Base-by-base conservation (phyloP, 2,888 invertebrate species). In the Panopea generosa region DNA sequence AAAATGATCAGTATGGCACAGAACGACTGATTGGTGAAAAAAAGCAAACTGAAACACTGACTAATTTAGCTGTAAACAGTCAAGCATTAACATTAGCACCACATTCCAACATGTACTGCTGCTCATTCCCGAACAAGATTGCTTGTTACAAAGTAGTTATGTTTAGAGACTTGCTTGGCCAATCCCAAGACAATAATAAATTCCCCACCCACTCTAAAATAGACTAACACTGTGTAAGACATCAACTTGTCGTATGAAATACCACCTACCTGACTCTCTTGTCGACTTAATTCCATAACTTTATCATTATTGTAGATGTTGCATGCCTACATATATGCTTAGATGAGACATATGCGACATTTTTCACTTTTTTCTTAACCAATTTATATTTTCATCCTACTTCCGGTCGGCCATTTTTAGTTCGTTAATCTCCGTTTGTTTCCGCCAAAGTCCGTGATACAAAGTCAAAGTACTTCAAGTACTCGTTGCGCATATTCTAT, bases 201-300 rank as follows among this genome's bases (percentile, higher is more conserved):
- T 33, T 33, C 33, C 60, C 72, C 60, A 72, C 59, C 59, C 66
- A 72, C 61, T 33, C 33, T n/a, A 33, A 33, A 33, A 4, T 33
- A 11, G 33, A 33, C 33, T 4, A 11, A 45, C 27, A 29, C 26
- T 29, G 18, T 4, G 24, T 7, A 27, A 7, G 29, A 2, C 29
- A n/a, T 7, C 7, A 49, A 18, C 11, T 16, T 47, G 26, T 20
- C 7, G 4, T 16, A 38, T 16, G 14, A 33, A 56, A 9, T 9
- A 20, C 18, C 20, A 27, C 24, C 57, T 74, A 87, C 88, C 86
- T 88, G 88, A 79, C 80, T 83, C 68, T 88, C 88, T 70, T 82
- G 83, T 56, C 82, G 84, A 66, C 70, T 86, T 70, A 84, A 65
- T 84, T 87, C 88, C 88, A 88, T 88, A 73, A 77, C 85, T 73